These are phyloP conservation scores for Lasioglossum zephyrum DNA, from an alignment of 2,888 invertebrate species.

Conservation along the genomic window DNA sequence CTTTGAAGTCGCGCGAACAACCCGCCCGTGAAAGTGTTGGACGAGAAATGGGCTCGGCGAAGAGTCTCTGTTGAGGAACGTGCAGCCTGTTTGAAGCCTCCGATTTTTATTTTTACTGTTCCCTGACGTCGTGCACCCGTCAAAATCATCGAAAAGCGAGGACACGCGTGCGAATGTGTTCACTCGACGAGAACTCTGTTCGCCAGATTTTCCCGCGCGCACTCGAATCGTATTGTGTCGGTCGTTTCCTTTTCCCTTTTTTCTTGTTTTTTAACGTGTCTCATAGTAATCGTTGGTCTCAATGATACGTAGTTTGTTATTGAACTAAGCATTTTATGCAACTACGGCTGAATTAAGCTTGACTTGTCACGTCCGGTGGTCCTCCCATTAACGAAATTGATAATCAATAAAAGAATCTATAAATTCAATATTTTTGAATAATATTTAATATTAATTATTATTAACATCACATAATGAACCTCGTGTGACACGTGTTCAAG, in stretches of 20 bases:
- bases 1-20: conserved; percentile 43
- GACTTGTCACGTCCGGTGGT: too few species aligned
- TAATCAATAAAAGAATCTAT: too few species aligned
- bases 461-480: too few species aligned
- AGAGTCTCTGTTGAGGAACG: background rate
- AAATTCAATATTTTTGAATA: too few species aligned
- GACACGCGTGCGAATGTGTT: background rate
- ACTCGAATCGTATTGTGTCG: background rate
- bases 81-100: background rate
- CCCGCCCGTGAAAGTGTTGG: conserved; percentile 6
- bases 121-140: background rate
- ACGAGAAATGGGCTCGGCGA: conserved; percentile 1
- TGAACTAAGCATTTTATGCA: too few species aligned
- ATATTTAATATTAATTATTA: too few species aligned
- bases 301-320: background rate
- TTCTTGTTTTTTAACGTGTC: background rate
- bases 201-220: background rate
- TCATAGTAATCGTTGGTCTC: background rate
- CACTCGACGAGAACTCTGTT: background rate
- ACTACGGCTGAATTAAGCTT: too few species aligned
- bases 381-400: too few species aligned
- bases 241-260: background rate
- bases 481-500: too few species aligned
- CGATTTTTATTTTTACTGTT: background rate
- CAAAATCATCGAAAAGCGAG: background rate